Base-by-base conservation (phyloP, 1,140 invertebrate species). In the Drosophila mojavensis region DNA sequence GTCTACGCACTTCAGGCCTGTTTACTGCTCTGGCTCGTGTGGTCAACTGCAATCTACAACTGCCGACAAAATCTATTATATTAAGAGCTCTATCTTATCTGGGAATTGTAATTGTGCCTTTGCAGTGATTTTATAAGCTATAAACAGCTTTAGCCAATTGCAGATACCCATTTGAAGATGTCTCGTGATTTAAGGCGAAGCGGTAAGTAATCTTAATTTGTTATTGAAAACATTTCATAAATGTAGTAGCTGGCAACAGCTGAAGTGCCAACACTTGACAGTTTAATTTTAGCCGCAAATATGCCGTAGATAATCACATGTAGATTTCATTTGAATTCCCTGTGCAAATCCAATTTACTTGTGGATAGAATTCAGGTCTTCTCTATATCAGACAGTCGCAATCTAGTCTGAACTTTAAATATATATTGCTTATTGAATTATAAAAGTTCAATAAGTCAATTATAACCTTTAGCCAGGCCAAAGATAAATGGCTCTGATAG, bases 81-180 rank as follows among this genome's bases (percentile, higher is more conserved):
- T 33, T 33, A 33, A 0, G 33, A 33, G 53, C 13, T 47, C 10
- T 61, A 73, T 73, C 70, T 73, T 67, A 73, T 73, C 70, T 43
- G 7, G 3, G n/a, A 15, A 24, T 7, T 47, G 43, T 60, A 73
- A 66, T 67, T 47, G 43, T 43, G 26, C 30, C 28, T 10, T 24
- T 47, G 70, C 70, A 48, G n/a, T 73, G 70, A 68, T 68, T 73
- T 61, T 30, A 39, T 2, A 7, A 20, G 15, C 30, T 36, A 33
- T 48, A 48, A 33, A 20, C 45, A 60, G 24, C 13, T 41, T 24
- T 5, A n/a, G n/a, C 33, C 20, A 59, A 17, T 59, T 45, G 10
- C 26, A 15, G 13, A 28, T 28, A 45, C 43, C 7, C 3, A 3
- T 17, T n/a, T 45, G 15, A 36, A 54, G 51, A 17, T 54, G 30